Base-by-base conservation (phyloP, 1,140 invertebrate genomes). In the Carposina sasakii region DNA sequence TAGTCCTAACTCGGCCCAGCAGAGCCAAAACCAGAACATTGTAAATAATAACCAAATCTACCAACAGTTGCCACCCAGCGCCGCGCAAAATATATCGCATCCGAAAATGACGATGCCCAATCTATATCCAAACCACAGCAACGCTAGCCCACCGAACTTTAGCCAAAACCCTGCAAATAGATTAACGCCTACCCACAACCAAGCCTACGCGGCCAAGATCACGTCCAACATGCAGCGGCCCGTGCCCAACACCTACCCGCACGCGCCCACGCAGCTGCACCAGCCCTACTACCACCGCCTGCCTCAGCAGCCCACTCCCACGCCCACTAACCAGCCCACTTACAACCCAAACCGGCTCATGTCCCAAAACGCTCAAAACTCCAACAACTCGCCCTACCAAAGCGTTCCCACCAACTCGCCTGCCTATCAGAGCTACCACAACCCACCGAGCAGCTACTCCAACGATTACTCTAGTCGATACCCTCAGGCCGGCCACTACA, bases 381-480 rank as follows among this genome's bases (percentile, higher is more conserved):
- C 44, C 49, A 74, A 66, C 40, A 37, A 53, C 30, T 68, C 76
- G 22, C 71, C 77, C 39, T 86, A 85, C 66, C 85, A 86, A 76
- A 84, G 78, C 59, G 65, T 85, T 34, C 83, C 85, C 57, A 71
- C 72, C 54, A 83, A 83, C 60, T 79, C 81, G 37, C 73, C 81
- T 16, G 71, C 76, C 57, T 81, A 82, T 57, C 70, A 74, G 63
- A 76, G 65, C 71, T 82, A 68, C 59, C 74, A 64, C 63, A 78
- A 56, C 74, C 76, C 64, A 64, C 81, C 85, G 71, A 84, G 81
- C 53, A 83, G 65, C 59, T 82, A 83, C 58, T 63, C 72, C 54
- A 78, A 69, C 59, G 74, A 84, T 63, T 81, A 81, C 68, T 81
- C 75, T 76, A 81, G 63, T 84, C 83, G 62, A 63, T 76, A 63